Evolutionary conservation across 1,140 invertebrate genomes (phyloP), one percentile per base, ranked within the genome.

Genomic region (Orchestia grillus): DNA sequence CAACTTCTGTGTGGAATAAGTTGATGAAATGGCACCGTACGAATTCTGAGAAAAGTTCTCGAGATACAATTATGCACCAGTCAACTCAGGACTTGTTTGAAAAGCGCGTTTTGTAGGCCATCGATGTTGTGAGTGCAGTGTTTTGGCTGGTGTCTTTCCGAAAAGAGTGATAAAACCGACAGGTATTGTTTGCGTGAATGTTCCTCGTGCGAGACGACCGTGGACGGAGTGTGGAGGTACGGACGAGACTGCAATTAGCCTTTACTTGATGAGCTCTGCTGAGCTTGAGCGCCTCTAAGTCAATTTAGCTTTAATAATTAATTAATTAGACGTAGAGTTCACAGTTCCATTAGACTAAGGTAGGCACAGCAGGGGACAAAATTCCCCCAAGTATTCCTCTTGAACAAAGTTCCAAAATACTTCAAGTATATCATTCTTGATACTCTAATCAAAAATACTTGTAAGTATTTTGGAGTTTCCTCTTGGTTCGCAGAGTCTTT

Each of bases 251-350:
- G 62, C 62, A 23, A 77, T 77, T 77, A 77, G 62, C 62, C 62
- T 77, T 77, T 77, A 77, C 11, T 77, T 77, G 28, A 8, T 77
- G 28, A 77, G 62, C 62, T 77, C 15, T 23, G 11, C 15, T 15
- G 36, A 77, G 41, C 43, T 90, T 90, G 88, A 28, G 41, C 41
- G 41, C 43, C 43, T 90, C 88, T 90, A 90, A 90, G 88, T 90
- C 88, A 90, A 90, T 36, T 41, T 90, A 90, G 41, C 88, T 90
- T 90, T 90, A 90, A 90, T 90, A 42, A 90, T 41, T 90, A 44
- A 90, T 41, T 90, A 44, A 42, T 4, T 90, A 90, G 88, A 42
- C 36, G 88, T 90, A 90, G 88, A 44, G 36, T 90, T 90, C 43
- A 43, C 36, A 42, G 41, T 90, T 90, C 88, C 88, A 90, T 90